Evolutionary conservation across 2,888 invertebrate genomes (phyloP).

Genomic region (Clitarchus hookeri): DNA sequence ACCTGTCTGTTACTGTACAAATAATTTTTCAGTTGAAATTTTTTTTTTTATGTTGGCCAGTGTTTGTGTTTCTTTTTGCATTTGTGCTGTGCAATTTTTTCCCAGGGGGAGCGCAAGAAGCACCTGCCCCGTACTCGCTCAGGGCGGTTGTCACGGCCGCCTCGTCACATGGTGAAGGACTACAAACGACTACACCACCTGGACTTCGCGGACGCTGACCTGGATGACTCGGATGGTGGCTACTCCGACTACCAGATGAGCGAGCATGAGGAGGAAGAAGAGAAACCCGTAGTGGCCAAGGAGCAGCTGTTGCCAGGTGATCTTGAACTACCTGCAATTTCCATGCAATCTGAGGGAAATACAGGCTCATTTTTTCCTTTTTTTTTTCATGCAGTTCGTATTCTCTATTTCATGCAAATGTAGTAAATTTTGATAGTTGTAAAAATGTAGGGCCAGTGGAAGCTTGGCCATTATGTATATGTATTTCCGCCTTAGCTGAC

Average conservation of each 20-base stretch:
- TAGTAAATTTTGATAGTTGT: no score
- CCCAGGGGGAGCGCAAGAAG: slow-evolving; percentile 57
- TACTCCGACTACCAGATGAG: slow-evolving; percentile 60
- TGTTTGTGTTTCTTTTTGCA: background rate
- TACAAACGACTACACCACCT: slow-evolving; percentile 62
- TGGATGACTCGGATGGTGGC: slow-evolving; percentile 63
- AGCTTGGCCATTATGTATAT: no score
- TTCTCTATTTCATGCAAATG: no score
- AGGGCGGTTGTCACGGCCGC: slow-evolving; percentile 62
- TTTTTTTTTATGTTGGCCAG: background rate
- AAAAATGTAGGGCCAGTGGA: no score
- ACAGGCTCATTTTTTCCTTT: no score
- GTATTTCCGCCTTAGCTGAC: no score
- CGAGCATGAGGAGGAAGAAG: slow-evolving; percentile 45
- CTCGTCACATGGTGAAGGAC: slow-evolving; percentile 64
- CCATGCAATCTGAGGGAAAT: no score
- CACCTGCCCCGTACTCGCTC: slow-evolving; percentile 60
- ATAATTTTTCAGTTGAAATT: background rate
- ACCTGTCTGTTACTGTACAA: no score
- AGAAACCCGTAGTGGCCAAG: slow-evolving; percentile 21
- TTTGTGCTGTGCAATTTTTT: background rate
- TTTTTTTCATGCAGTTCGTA: no score
- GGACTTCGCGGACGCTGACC: slow-evolving; percentile 60
- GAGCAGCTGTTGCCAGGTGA: slow-evolving; percentile 34
- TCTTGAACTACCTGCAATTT: no score